Conservation (phyloP, 2,113 vertebrate species). For the Anas platyrhynchos region DNA sequence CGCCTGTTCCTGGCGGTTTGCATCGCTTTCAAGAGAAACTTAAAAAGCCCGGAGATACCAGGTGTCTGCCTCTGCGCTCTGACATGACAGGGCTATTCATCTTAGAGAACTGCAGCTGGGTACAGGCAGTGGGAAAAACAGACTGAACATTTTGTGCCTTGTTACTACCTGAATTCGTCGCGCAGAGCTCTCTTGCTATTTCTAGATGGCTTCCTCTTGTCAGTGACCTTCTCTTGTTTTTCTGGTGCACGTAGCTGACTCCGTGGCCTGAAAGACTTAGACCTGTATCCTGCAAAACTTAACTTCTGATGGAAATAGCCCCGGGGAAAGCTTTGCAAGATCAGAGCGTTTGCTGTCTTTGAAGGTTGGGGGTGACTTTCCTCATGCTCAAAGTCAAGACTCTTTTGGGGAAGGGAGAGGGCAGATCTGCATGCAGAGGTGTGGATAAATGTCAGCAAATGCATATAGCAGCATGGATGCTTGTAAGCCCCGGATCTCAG, state of each 20-base stretch:
- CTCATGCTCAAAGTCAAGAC: background rate
- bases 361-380: background rate
- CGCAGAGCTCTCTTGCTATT: background rate
- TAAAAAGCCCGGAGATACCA: background rate
- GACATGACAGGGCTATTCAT: slow-evolving; percentile 22
- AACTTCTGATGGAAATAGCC: background rate
- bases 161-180: background rate
- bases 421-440: background rate
- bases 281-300: background rate
- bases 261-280: background rate
- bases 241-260: background rate
- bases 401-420: background rate
- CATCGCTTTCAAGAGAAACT: background rate
- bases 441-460: background rate
- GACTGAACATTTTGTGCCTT: slow-evolving; percentile 47
- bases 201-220: background rate
- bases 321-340: background rate
- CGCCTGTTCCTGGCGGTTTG: background rate
- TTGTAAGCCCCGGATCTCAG: background rate
- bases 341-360: background rate
- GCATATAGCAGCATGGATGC: background rate
- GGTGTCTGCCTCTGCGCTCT: background rate
- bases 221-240: background rate
- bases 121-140: background rate
- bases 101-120: slow-evolving; percentile 10